A percentile compares a stretch with the other conserved stretches of the same genome.
These are phyloP conservation scores for Heteropelma amictum DNA, from an alignment of 2,888 invertebrate species.

Conservation along the genomic window DNA sequence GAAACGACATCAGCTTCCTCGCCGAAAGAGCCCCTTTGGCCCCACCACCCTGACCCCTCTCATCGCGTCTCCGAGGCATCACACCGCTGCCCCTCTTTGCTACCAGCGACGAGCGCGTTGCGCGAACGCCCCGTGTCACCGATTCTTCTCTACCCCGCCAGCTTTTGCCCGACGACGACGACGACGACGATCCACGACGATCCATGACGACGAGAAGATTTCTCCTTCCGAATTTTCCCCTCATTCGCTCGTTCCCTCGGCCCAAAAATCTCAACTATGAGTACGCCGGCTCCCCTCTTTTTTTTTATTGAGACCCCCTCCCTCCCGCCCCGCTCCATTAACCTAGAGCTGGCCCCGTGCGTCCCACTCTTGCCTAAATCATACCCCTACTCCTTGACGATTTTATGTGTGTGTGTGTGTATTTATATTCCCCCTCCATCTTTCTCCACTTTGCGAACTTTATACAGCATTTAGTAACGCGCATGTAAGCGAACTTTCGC, in stretches of 20 bases:
- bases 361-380: slow-evolving; percentile 54
- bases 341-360: slow-evolving; percentile 39
- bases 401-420: too few species aligned
- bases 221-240: slow-evolving; percentile 49
- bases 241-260: slow-evolving; percentile 57
- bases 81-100: slow-evolving; percentile 57
- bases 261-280: slow-evolving; percentile 16
- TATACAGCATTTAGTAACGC: slow-evolving; percentile 69
- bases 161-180: slow-evolving; percentile 17
- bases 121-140: slow-evolving; percentile 58
- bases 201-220: slow-evolving; percentile 36
- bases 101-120: slow-evolving; percentile 56
- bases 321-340: slow-evolving; percentile 64
- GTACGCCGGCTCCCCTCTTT: too few species aligned
- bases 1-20: slow-evolving; percentile 49
- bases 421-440: slow-evolving; percentile 59
- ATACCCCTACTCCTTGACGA: slow-evolving; percentile 58
- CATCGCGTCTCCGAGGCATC: too few species aligned
- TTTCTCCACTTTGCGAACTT: slow-evolving; percentile 64
- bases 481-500: slow-evolving; percentile 74
- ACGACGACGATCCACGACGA: slow-evolving; percentile 11
- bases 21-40: slow-evolving; percentile 61
- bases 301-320: too few species aligned
- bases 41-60: slow-evolving; percentile 54
- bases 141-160: slow-evolving; percentile 58